Base-by-base conservation (phyloP, 2,888 invertebrate genomes). In the Tillus elongatus region DNA sequence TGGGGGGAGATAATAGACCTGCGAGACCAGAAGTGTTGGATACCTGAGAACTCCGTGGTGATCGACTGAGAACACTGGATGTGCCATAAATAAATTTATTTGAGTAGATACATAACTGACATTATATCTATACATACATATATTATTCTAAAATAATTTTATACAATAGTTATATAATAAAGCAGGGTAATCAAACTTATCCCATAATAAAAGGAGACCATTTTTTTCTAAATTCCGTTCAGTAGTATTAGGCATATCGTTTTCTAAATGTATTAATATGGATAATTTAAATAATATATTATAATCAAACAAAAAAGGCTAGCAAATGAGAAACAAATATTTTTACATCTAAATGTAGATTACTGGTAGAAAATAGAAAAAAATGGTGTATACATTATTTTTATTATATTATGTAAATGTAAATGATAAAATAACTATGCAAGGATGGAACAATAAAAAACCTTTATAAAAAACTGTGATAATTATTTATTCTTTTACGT, bases 1-100 rank as follows among this genome's bases (percentile, higher is more conserved):
- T 77, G 76, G 76, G 67, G 67, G 38, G 72, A 75, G 47, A 73
- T 75, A 51, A 71, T 75, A 3, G 68, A 71, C 44, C 64, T 73
- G 29, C 64, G 72, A 29, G 73, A 73, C 1, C 70, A 70, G 47
- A 70, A 69, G 51, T 58, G 72, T 29, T 75, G 75, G 75, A 56
- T 65, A 3, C 74, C 71, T 46, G 71, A 71, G 0, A 71, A 72
- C 4, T 69, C 74, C 0, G 10, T 69, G 4, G 56, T 63, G 2
- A 69, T 74, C 0, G 10, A 69, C 4, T 54, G 63, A 3, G 13
- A 37, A 10, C 35, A 37, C 30, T 11, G 24, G 37, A 39, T 14
- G 3, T 46, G 48, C 45, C 52, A 52, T 53, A 55, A 55, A 57
- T 54, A 53, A 56, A 55, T 58, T 58, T 59, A 57, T 57, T 54